Percentiles rank a stretch among this genome's conserved stretches.
Evolutionary conservation across 1,140 invertebrate species (phyloP).

Genomic region (Stratiolaelaps scimitus): DNA sequence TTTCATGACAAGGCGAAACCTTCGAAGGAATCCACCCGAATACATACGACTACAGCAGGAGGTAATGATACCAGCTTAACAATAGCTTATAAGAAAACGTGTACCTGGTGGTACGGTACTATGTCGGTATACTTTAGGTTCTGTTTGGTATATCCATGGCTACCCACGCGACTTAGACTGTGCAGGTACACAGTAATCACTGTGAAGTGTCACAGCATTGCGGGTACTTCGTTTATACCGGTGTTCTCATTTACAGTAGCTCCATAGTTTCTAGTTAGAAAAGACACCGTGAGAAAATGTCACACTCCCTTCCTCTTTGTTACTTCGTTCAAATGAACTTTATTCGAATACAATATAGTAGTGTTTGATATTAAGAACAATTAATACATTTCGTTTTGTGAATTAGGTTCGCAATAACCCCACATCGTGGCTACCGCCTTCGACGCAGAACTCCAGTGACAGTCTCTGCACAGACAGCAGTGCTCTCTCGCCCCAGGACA

Average conservation of each 20-base stretch:
- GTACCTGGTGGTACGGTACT: not conserved
- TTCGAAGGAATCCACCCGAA: constrained; percentile 8
- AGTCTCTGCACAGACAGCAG: constrained; percentile 26
- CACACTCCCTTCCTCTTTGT: too few relatives aligned
- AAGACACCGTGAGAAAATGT: too few relatives aligned
- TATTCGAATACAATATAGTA: not conserved
- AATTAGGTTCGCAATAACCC: constrained; percentile 11
- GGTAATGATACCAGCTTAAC: not conserved
- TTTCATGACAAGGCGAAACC: constrained; percentile 6
- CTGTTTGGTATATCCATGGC: not conserved
- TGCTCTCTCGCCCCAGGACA: not conserved
- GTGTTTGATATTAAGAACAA: too few relatives aligned
- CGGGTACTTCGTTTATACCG: not conserved
- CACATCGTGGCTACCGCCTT: constrained; percentile 20
- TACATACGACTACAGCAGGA: constrained; percentile 19
- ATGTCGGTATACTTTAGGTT: not conserved
- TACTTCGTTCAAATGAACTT: not conserved
- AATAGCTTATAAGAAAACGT: not conserved
- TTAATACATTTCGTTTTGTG: not conserved
- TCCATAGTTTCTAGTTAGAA: too few relatives aligned
- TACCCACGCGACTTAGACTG: not conserved
- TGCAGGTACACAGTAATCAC: too few relatives aligned
- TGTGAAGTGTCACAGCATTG: constrained; percentile 4
- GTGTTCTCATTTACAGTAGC: not conserved
- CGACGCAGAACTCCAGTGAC: constrained; percentile 19